Percentiles rank a stretch among this genome's conserved stretches.
Conservation (phyloP, 1,140 invertebrate genomes). For the Ceratosolen fusciceps region DNA sequence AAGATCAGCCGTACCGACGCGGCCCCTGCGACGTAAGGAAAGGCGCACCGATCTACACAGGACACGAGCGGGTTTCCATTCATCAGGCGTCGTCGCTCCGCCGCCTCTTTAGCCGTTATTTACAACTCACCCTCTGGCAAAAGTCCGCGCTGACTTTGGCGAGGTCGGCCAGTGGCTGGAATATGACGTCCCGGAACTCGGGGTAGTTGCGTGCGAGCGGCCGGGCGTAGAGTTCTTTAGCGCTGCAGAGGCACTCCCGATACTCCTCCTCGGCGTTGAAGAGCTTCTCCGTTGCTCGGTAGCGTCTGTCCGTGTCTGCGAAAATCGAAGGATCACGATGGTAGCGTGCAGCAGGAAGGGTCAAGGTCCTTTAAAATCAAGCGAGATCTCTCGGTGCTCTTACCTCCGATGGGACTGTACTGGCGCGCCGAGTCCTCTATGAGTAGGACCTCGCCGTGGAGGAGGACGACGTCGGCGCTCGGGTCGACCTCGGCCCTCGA, state of each 20-base stretch:
- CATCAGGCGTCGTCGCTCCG: background rate
- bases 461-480: constrained; percentile 72
- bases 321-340: background rate
- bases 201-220: constrained; percentile 69
- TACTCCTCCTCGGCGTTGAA: constrained; percentile 72
- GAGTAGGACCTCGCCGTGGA: constrained; percentile 76
- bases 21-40: background rate
- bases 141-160: constrained; percentile 68
- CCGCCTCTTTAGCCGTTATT: too few species aligned
- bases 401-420: constrained; percentile 70
- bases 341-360: background rate
- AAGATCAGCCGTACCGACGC: constrained; percentile 1
- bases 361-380: background rate
- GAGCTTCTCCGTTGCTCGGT: constrained; percentile 70
- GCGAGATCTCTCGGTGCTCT: constrained; percentile 41
- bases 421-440: constrained; percentile 74
- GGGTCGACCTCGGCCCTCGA: constrained; percentile 76
- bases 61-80: background rate
- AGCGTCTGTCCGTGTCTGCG: constrained; percentile 68
- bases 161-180: constrained; percentile 71
- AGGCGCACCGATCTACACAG: background rate
- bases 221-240: constrained; percentile 71
- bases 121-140: constrained; percentile 68
- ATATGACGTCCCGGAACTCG: constrained; percentile 71
- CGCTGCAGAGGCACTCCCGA: constrained; percentile 67